phyloP scores from a whole-genome alignment of 1,140 invertebrate genomes.

The Bombus cullumanus region DNA sequence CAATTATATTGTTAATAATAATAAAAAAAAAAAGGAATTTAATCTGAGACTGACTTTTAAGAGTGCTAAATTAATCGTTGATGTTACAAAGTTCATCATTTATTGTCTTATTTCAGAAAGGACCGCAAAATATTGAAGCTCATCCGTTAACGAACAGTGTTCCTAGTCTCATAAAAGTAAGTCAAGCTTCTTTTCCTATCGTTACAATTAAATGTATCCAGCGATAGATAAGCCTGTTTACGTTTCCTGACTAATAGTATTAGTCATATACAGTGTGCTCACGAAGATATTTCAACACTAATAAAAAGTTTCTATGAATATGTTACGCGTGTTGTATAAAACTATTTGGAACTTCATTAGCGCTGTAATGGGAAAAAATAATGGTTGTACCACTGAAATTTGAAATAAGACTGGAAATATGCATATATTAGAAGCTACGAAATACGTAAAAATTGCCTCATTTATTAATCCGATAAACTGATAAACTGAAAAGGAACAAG shows the following conservation, averaged over 20 bases:
- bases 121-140: constrained; percentile 80
- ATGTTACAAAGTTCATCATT: neutral
- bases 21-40: too few species aligned
- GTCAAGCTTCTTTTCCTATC: constrained; percentile 43
- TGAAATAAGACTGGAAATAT: too few species aligned
- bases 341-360: too few species aligned
- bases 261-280: neutral
- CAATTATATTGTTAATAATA: neutral
- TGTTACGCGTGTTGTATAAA: neutral
- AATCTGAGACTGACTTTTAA: neutral
- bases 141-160: constrained; percentile 78
- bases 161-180: constrained; percentile 79
- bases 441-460: too few species aligned
- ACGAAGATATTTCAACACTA: neutral
- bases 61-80: neutral
- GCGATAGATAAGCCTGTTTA: constrained; percentile 52
- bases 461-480: too few species aligned
- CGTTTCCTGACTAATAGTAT: constrained; percentile 6
- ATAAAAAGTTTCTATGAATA: neutral
- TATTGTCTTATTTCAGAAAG: constrained; percentile 77
- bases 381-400: too few species aligned
- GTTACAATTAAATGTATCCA: neutral
- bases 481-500: too few species aligned
- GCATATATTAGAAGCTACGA: too few species aligned
- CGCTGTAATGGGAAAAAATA: too few species aligned